phyloP scores from a whole-genome alignment of 2,113 vertebrate species.

The Marcusenius ussheri region DNA sequence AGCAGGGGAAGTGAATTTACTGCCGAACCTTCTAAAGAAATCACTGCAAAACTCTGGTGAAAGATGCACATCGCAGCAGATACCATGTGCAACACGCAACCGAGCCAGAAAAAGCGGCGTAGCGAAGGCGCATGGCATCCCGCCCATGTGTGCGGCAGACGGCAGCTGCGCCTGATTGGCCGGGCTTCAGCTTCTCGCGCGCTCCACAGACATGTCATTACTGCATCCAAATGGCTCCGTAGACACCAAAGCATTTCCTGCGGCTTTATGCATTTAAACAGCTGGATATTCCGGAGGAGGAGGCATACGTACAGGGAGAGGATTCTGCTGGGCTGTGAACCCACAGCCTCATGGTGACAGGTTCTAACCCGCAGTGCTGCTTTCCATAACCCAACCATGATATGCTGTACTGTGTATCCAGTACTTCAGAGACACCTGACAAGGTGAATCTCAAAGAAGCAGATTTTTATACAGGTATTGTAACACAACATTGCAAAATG shows the following conservation, averaged over 20 bases:
- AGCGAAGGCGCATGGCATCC: conserved; percentile 32
- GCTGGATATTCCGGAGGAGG: background rate
- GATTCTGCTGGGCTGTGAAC: background rate
- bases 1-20: conserved; percentile 15
- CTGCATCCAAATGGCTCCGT: background rate
- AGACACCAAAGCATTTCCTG: background rate
- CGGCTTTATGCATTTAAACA: background rate
- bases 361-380: background rate
- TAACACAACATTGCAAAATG: background rate
- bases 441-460: background rate
- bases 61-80: conserved; percentile 37
- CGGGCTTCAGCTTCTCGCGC: conserved; percentile 12
- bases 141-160: conserved; percentile 38
- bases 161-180: conserved; percentile 35
- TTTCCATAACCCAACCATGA: background rate
- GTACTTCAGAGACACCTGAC: background rate
- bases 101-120: conserved; percentile 31
- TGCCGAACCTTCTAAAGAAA: conserved; percentile 43
- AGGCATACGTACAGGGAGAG: background rate
- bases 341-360: background rate
- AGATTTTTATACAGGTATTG: background rate
- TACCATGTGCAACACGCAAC: conserved; percentile 23
- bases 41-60: conserved; percentile 30
- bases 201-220: background rate
- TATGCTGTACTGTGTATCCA: background rate